Conservation (phyloP, 2,888 invertebrate species). For the Abscondita cerata region DNA sequence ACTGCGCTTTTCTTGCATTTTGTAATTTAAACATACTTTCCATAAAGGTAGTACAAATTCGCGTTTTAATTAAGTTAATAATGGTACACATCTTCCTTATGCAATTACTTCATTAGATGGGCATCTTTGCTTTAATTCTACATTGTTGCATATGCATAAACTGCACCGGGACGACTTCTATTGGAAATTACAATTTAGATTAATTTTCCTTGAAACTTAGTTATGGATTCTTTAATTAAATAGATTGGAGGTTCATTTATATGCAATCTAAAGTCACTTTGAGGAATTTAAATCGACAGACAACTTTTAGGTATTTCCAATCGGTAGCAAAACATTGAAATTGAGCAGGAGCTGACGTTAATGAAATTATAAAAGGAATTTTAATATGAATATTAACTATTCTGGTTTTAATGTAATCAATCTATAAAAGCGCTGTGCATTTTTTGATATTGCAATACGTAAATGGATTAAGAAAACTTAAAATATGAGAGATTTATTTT, state of each 20-base stretch:
- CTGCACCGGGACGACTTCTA: conserved; percentile 40
- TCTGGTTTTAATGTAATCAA: too few relatives aligned
- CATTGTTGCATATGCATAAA: conserved; percentile 50
- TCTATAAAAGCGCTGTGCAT: too few relatives aligned
- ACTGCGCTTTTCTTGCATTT: conserved; percentile 28
- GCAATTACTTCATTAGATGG: conserved; percentile 43
- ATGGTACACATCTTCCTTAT: conserved; percentile 49
- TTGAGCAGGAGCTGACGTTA: not conserved
- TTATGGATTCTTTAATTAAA: conserved; percentile 39
- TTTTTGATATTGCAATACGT: too few relatives aligned
- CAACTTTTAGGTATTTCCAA: conserved; percentile 10
- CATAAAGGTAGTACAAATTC: conserved; percentile 55
- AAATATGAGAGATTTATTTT: too few relatives aligned
- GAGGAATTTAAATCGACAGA: conserved; percentile 10
- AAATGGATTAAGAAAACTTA: too few relatives aligned
- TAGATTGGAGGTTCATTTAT: conserved; percentile 16
- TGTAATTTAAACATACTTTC: conserved; percentile 40
- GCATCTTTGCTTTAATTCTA: conserved; percentile 37
- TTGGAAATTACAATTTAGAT: conserved; percentile 45
- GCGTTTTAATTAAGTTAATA: conserved; percentile 57
- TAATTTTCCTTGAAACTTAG: conserved; percentile 41
- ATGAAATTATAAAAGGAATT: conserved; percentile 5
- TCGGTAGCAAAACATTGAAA: conserved; percentile 7
- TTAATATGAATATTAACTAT: conserved; percentile 1
- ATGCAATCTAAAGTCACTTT: conserved; percentile 20